A percentile compares a stretch with the other conserved stretches of the same genome.
These are phyloP conservation scores for Luehdorfia chinensis DNA, from an alignment of 1,140 invertebrate genomes.

Conservation along the genomic window DNA sequence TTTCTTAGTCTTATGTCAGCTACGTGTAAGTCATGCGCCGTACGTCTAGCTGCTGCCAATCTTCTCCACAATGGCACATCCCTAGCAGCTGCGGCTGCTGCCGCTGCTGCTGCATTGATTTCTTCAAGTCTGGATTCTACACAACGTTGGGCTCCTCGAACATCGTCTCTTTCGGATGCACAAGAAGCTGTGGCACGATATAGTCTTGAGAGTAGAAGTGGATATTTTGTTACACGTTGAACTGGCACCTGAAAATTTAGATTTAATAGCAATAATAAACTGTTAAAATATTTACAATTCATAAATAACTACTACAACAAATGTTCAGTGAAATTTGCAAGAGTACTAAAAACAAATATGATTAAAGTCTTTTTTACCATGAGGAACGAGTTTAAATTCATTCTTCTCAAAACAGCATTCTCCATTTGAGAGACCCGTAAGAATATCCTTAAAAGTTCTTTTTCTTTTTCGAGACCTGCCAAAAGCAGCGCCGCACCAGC, in stretches of 20 bases:
- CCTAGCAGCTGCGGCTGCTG: slow-evolving; percentile 87
- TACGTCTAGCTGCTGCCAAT: slow-evolving; percentile 87
- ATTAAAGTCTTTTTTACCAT: no score
- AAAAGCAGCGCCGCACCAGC: slow-evolving; percentile 92
- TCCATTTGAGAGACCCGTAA: slow-evolving; percentile 97
- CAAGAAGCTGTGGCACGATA: slow-evolving; percentile 93
- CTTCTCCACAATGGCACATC: slow-evolving; percentile 93
- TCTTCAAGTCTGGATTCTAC: slow-evolving; percentile 95
- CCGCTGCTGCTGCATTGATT: slow-evolving; percentile 96
- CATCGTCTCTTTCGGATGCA: slow-evolving; percentile 85
- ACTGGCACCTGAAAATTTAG: slow-evolving; percentile 84
- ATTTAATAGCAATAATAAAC: no score
- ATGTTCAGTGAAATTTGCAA: no score
- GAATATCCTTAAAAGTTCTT: slow-evolving; percentile 95
- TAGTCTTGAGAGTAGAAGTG: slow-evolving; percentile 91
- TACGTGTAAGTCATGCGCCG: slow-evolving; percentile 88
- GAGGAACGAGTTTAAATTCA: slow-evolving; percentile 98
- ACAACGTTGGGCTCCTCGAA: slow-evolving; percentile 92
- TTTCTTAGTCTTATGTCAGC: slow-evolving; percentile 92
- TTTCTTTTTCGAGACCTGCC: slow-evolving; percentile 95
- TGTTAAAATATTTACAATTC: neutral
- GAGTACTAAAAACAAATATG: no score
- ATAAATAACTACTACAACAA: slow-evolving; percentile 49
- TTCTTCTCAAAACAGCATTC: slow-evolving; percentile 92
- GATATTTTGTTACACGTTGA: slow-evolving; percentile 95